Conservation (phyloP, 2,797 vertebrate species). For the Catamblyrhynchus diadema region DNA sequence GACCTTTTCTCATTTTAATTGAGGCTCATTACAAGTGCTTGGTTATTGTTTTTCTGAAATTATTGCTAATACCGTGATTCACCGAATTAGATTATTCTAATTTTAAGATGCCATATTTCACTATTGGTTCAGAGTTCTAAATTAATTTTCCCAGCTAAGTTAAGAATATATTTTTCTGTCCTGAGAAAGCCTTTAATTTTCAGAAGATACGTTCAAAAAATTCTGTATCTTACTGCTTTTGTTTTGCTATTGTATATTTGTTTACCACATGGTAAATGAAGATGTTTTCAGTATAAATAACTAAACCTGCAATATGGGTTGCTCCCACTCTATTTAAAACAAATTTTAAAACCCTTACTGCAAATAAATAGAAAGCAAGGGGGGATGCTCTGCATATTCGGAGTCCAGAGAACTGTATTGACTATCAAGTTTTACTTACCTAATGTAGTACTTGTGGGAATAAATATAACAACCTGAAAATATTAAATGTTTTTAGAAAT, state of each 20-base stretch:
- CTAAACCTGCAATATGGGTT: background rate
- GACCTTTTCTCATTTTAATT: background rate
- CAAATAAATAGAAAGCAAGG: background rate
- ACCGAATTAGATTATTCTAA: background rate
- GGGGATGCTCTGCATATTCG: background rate
- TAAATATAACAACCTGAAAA: background rate
- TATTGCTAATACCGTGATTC: background rate
- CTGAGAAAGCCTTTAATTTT: background rate
- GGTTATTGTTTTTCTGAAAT: background rate
- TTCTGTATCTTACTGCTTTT: background rate
- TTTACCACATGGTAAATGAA: background rate
- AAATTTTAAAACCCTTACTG: background rate
- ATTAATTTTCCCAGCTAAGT: background rate
- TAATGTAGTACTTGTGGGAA: background rate
- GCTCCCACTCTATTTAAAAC: background rate
- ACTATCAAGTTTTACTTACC: background rate
- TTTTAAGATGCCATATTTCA: background rate
- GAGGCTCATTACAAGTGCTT: background rate
- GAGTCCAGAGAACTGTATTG: background rate
- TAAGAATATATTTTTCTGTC: background rate
- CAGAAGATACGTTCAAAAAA: rapidly evolving
- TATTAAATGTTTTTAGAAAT: background rate
- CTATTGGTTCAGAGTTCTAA: background rate
- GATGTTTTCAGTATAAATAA: background rate
- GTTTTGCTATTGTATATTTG: background rate